Conservation (phyloP, 1,140 invertebrate genomes). For the Euwallacea similis region DNA sequence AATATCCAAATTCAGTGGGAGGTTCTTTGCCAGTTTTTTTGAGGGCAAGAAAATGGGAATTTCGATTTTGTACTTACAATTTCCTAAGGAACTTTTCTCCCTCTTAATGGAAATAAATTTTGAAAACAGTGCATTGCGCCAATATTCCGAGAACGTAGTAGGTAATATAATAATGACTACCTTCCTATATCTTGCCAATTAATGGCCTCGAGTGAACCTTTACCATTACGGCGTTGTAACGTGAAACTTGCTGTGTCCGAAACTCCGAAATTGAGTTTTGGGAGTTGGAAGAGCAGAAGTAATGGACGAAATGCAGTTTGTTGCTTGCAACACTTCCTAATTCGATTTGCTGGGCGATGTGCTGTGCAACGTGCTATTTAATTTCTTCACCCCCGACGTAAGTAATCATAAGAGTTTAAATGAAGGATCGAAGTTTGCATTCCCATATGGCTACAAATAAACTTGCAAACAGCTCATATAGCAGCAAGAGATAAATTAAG, state of each 20-base stretch:
- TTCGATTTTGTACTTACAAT: too few species aligned
- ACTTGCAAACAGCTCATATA: constrained; percentile 7
- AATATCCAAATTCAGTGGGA: too few species aligned
- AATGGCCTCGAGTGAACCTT: background rate
- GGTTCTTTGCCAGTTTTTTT: too few species aligned
- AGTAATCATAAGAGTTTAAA: background rate
- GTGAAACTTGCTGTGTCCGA: background rate
- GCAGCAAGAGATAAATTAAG: constrained; percentile 13
- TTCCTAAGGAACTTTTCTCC: too few species aligned
- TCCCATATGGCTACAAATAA: background rate
- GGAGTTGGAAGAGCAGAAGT: background rate
- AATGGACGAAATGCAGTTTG: background rate
- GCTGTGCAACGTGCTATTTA: background rate
- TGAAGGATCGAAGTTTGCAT: background rate
- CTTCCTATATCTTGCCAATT: background rate
- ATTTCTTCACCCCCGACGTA: background rate
- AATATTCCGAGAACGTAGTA: too few species aligned
- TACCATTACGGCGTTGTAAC: background rate
- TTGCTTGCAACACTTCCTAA: background rate
- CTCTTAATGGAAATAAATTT: too few species aligned
- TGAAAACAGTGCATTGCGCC: too few species aligned
- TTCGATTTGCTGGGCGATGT: background rate
- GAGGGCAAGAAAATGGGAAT: too few species aligned
- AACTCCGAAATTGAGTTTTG: background rate
- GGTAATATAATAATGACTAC: too few species aligned